phyloP scores from a whole-genome alignment of 2,888 invertebrate genomes.

The Drosophila antonietae region DNA sequence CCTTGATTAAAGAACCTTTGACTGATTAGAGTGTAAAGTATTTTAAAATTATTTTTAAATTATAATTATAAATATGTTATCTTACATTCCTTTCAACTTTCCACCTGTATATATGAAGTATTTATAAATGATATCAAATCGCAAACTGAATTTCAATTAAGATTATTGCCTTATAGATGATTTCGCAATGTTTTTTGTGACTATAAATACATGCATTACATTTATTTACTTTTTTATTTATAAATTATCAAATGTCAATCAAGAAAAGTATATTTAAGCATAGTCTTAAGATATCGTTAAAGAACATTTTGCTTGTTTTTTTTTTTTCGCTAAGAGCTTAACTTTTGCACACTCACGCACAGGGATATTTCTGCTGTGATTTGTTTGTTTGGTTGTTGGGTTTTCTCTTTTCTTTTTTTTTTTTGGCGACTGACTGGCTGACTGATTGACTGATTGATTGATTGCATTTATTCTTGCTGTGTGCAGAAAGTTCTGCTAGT shows the following conservation, averaged over 20 bases:
- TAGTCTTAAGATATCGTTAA: conserved; percentile 18
- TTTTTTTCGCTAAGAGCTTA: conserved; percentile 17
- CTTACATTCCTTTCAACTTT: background rate
- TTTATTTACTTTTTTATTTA: conserved; percentile 22
- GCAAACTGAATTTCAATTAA: conserved; percentile 14
- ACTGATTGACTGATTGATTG: conserved; percentile 56
- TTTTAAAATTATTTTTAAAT: background rate
- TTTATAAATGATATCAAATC: conserved; percentile 1
- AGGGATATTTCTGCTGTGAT: conserved; percentile 30
- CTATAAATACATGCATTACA: conserved; percentile 40
- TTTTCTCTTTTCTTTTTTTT: background rate
- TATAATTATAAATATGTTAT: background rate
- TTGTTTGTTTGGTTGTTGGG: conserved; percentile 47
- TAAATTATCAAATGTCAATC: conserved; percentile 36
- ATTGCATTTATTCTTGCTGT: conserved; percentile 38
- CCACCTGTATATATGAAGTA: conserved; percentile 7
- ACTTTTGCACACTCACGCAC: conserved; percentile 31
- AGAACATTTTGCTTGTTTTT: conserved; percentile 7
- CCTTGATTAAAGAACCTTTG: background rate
- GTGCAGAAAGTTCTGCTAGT: conserved; percentile 59
- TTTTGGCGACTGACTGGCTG: conserved; percentile 48
- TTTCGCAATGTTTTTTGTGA: conserved; percentile 5
- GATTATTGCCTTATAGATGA: conserved; percentile 19
- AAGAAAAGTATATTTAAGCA: conserved; percentile 17
- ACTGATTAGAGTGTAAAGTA: background rate